phyloP scores from a whole-genome alignment of 2,888 invertebrate species.

The Cryptocephalus moraei region DNA sequence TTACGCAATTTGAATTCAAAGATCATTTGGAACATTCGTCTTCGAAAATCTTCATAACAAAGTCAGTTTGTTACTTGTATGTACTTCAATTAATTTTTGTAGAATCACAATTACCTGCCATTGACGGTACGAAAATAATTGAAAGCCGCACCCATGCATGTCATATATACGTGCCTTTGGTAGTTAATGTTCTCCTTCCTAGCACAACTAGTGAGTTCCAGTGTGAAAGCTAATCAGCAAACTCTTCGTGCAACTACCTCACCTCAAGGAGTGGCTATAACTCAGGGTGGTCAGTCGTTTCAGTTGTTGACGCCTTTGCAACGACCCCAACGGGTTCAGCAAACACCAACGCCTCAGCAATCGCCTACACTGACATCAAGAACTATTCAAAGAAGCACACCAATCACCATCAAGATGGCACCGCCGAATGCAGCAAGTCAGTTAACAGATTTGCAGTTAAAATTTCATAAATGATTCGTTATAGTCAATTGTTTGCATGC shows the following conservation, averaged over 20 bases:
- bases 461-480: conserved; percentile 27
- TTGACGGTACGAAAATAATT: no score
- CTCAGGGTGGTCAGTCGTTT: conserved; percentile 31
- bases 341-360: conserved; percentile 13
- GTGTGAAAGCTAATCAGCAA: conserved; percentile 47
- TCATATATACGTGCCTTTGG: background rate
- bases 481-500: background rate
- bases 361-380: conserved; percentile 26
- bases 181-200: conserved; percentile 1
- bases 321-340: conserved; percentile 28
- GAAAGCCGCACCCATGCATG: background rate
- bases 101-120: no score
- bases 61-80: no score
- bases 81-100: no score
- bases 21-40: no score
- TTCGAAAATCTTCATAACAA: background rate
- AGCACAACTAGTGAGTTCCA: conserved; percentile 56
- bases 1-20: no score
- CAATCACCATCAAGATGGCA: conserved; percentile 37
- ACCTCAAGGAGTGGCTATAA: conserved; percentile 27
- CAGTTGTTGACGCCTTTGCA: conserved; percentile 34
- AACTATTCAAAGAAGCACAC: conserved; percentile 33
- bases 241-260: conserved; percentile 26
- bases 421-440: conserved; percentile 36
- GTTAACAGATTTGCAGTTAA: conserved; percentile 35